Conservation (phyloP, 2,113 vertebrate species). For the Ochotona curzoniae region DNA sequence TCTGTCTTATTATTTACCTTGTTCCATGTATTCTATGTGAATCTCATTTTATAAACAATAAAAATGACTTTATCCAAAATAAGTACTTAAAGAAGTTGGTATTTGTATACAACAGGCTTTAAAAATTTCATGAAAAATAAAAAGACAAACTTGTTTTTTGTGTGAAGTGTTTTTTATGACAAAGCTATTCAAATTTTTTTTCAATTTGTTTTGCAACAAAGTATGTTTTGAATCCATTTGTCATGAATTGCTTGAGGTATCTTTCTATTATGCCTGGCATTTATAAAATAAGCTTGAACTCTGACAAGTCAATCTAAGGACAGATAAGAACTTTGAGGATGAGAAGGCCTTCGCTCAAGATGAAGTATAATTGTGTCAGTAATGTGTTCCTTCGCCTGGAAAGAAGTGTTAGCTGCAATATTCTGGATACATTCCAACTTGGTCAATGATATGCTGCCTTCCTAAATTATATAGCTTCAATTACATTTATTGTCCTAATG, state of each 20-base stretch:
- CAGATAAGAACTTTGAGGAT: not conserved
- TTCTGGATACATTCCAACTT: not conserved
- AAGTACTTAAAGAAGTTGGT: not conserved
- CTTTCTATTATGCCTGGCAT: not conserved
- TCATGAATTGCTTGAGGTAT: not conserved
- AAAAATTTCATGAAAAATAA: too few species aligned
- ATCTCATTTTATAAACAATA: slow-evolving; percentile 11
- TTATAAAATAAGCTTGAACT: slow-evolving; percentile 1
- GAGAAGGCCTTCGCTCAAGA: not conserved
- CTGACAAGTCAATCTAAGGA: not conserved
- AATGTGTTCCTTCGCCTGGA: not conserved
- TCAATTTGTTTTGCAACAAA: too few species aligned
- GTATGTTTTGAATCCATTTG: too few species aligned
- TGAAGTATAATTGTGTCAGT: not conserved
- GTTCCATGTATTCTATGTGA: not conserved
- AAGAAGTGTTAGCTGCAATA: not conserved
- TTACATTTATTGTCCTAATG: not conserved
- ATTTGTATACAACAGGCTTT: too few species aligned
- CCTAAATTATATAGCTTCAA: slow-evolving; percentile 7
- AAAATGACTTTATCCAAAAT: slow-evolving; percentile 21
- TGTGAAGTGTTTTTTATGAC: too few species aligned
- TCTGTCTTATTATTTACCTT: not conserved
- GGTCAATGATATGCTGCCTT: not conserved
- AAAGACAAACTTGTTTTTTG: too few species aligned
- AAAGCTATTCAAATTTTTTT: too few species aligned